phyloP scores from a whole-genome alignment of 2,113 vertebrate species.

The Osmerus eperlanus region DNA sequence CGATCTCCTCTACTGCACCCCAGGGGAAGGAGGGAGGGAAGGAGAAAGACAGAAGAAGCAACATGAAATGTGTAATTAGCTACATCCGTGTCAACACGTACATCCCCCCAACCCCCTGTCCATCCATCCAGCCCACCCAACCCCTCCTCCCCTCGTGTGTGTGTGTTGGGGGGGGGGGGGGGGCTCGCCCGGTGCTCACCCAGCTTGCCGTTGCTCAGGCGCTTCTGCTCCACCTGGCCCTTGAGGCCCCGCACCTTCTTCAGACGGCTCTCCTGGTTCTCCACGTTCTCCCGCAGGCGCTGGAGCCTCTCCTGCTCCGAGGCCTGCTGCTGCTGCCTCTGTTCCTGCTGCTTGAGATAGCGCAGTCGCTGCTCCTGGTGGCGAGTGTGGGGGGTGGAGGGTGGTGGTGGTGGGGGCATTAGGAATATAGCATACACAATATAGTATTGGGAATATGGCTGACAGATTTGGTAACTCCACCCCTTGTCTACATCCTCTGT shows the following conservation, averaged over 20 bases:
- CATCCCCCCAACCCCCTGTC: no score
- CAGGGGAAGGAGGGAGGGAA: conserved; percentile 13
- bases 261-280: conserved; percentile 91
- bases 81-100: no score
- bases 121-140: background rate
- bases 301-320: conserved; percentile 92
- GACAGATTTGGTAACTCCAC: no score
- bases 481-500: no score
- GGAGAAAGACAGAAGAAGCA: conserved; percentile 32
- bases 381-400: background rate
- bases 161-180: background rate
- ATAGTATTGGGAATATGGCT: background rate
- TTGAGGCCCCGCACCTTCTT: conserved; percentile 92
- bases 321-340: conserved; percentile 86
- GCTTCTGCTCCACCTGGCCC: conserved; percentile 95
- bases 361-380: conserved; percentile 89
- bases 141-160: background rate
- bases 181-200: conserved; percentile 68
- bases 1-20: conserved; percentile 90
- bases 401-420: background rate
- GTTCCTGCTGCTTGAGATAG: conserved; percentile 90
- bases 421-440: background rate
- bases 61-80: background rate
- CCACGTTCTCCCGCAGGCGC: conserved; percentile 86
- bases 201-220: conserved; percentile 91